Evolutionary conservation across 2,113 vertebrate genomes (phyloP).

Genomic region (Barbus barbus): DNA sequence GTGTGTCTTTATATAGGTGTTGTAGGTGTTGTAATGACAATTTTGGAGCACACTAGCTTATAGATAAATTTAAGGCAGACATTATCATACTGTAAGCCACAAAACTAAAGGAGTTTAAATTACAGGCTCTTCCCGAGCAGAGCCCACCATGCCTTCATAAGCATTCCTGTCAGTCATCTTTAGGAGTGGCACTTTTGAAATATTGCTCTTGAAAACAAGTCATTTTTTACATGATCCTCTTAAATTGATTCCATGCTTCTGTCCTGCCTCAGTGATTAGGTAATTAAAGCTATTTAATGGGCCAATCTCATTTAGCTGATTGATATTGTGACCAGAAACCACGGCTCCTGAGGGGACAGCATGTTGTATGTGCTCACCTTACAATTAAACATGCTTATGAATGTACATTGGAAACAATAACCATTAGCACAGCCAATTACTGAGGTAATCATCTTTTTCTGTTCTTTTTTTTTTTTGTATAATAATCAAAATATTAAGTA

Average conservation of each 20-base stretch:
- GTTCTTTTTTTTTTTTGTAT: slow-evolving; percentile 43
- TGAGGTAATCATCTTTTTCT: slow-evolving; percentile 52
- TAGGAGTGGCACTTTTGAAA: slow-evolving; percentile 57
- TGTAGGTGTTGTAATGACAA: no score
- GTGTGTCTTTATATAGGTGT: no score
- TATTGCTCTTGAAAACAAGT: slow-evolving; percentile 59
- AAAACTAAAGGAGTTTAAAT: slow-evolving; percentile 27
- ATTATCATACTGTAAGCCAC: neutral
- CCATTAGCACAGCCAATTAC: slow-evolving; percentile 56
- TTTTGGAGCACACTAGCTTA: no score
- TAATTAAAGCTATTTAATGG: slow-evolving; percentile 73
- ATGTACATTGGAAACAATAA: slow-evolving; percentile 32
- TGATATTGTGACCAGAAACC: slow-evolving; percentile 68
- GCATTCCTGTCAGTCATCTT: slow-evolving; percentile 62
- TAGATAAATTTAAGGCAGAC: neutral
- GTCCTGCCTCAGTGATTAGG: slow-evolving; percentile 73
- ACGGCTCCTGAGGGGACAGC: slow-evolving; percentile 61
- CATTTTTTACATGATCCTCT: slow-evolving; percentile 65
- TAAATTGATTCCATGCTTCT: slow-evolving; percentile 72
- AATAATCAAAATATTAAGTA: slow-evolving; percentile 56
- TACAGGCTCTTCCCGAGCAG: neutral
- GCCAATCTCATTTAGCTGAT: slow-evolving; percentile 74
- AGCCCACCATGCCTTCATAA: slow-evolving; percentile 38
- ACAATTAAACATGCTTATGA: slow-evolving; percentile 63
- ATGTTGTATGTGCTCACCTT: slow-evolving; percentile 55